Evolutionary conservation across 2,888 invertebrate species (phyloP).

Genomic region (Dicranocentrus wangi): DNA sequence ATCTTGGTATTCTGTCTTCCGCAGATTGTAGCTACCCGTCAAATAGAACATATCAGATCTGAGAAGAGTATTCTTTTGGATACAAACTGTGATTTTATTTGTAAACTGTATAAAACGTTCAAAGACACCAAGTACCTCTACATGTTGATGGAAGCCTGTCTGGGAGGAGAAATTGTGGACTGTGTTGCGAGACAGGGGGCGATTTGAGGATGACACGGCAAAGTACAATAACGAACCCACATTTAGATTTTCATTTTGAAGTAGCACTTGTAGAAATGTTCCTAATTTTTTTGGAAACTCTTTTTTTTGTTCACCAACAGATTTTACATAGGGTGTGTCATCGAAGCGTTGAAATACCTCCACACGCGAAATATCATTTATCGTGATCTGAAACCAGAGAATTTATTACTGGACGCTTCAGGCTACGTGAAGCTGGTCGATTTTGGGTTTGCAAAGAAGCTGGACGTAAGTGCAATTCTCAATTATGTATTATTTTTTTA

Average conservation of each 20-base stretch:
- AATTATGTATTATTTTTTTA: slow-evolving; percentile 71
- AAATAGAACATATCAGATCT: slow-evolving; percentile 99
- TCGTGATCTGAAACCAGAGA: slow-evolving; percentile 92
- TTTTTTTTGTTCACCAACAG: slow-evolving; percentile 30
- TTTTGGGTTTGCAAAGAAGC: slow-evolving; percentile 93
- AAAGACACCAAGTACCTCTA: slow-evolving; percentile 92
- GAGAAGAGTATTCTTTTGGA: slow-evolving; percentile 98
- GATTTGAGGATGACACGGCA: slow-evolving; percentile 42
- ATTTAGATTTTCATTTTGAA: too few species aligned
- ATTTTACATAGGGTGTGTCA: slow-evolving; percentile 97
- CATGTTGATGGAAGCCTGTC: slow-evolving; percentile 97
- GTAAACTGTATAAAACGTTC: slow-evolving; percentile 96
- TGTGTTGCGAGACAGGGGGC: slow-evolving; percentile 83
- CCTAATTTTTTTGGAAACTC: too few species aligned
- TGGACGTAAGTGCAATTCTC: slow-evolving; percentile 76
- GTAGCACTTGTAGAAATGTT: too few species aligned
- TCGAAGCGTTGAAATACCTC: slow-evolving; percentile 97
- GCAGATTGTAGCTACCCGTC: slow-evolving; percentile 94
- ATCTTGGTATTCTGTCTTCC: slow-evolving; percentile 72
- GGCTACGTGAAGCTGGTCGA: slow-evolving; percentile 95
- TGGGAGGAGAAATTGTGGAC: slow-evolving; percentile 99
- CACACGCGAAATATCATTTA: slow-evolving; percentile 81
- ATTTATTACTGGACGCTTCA: slow-evolving; percentile 85
- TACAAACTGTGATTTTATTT: slow-evolving; percentile 86
- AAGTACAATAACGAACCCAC: too few species aligned